Percentiles rank a stretch among this genome's conserved stretches.
Conservation (phyloP, 2,113 vertebrate genomes). For the Brachypodius melanocephalos region DNA sequence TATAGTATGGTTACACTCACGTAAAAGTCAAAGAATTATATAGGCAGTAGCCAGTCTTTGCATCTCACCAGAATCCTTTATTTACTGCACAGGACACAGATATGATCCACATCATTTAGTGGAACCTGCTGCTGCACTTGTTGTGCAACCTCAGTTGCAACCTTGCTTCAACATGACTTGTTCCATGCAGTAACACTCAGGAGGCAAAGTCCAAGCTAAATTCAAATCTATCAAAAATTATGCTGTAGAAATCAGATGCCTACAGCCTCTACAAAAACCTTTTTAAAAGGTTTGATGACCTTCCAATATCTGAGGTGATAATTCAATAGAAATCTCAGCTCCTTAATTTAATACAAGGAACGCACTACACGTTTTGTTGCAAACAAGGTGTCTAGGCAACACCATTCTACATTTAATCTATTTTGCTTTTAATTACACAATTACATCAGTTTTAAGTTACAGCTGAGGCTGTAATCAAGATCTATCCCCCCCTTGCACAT, state of each 20-base stretch:
- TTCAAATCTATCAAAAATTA: background rate
- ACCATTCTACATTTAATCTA: background rate
- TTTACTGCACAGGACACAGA: background rate
- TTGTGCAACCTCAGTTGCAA: too few species aligned
- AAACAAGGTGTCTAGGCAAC: background rate
- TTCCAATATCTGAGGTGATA: background rate
- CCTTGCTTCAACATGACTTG: too few species aligned
- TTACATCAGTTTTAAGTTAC: background rate
- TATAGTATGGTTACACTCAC: background rate
- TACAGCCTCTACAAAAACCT: background rate
- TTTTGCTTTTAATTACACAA: background rate
- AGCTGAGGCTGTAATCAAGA: background rate
- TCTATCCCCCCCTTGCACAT: background rate
- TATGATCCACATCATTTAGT: background rate
- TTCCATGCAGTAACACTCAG: background rate
- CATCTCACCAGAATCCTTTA: background rate
- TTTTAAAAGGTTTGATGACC: background rate
- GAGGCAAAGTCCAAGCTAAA: background rate
- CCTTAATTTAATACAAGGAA: background rate
- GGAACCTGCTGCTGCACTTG: background rate
- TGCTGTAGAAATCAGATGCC: background rate
- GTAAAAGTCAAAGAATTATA: background rate
- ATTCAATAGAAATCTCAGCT: background rate
- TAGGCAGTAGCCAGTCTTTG: background rate
- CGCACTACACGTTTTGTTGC: accelerated